phyloP scores from a whole-genome alignment of 2,888 invertebrate species.

The Drosophila differens region DNA sequence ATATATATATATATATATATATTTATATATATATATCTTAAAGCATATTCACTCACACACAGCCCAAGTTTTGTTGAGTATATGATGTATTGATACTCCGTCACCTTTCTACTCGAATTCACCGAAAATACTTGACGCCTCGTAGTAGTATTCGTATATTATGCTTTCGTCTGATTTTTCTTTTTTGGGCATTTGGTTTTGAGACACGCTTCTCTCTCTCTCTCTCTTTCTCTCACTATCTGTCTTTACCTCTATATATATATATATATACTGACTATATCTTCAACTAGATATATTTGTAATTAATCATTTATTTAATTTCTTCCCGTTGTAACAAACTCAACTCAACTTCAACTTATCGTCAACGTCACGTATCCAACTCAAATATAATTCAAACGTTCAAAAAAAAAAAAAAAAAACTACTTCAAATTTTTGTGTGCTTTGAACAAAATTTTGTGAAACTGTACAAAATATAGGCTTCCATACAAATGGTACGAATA shows the following conservation, averaged over 20 bases:
- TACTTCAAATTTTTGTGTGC: slow-evolving; percentile 66
- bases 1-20: slow-evolving; percentile 20
- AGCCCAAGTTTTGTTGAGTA: slow-evolving; percentile 59
- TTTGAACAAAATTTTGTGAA: slow-evolving; percentile 42
- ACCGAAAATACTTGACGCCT: slow-evolving; percentile 43
- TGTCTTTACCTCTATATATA: slow-evolving; percentile 52
- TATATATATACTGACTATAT: slow-evolving; percentile 52
- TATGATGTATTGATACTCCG: slow-evolving; percentile 30
- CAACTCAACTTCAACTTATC: slow-evolving; percentile 73
- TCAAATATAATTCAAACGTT: slow-evolving; percentile 34
- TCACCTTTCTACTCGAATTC: slow-evolving; percentile 46
- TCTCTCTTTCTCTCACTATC: slow-evolving; percentile 18
- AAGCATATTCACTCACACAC: slow-evolving; percentile 49
- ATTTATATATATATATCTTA: slow-evolving; percentile 23
- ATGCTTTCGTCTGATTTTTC: slow-evolving; percentile 47
- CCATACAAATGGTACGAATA: slow-evolving; percentile 85
- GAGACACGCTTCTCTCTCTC: slow-evolving; percentile 50
- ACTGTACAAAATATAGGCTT: slow-evolving; percentile 75
- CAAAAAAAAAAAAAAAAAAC: slow-evolving; percentile 23
- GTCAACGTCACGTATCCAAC: slow-evolving; percentile 57
- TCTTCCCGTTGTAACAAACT: slow-evolving; percentile 74
- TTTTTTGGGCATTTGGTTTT: slow-evolving; percentile 56
- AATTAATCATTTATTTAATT: slow-evolving; percentile 78
- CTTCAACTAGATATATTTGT: slow-evolving; percentile 66
- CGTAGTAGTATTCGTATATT: slow-evolving; percentile 45